phyloP scores from a whole-genome alignment of 2,888 invertebrate species.

The Monopis laevigella region DNA sequence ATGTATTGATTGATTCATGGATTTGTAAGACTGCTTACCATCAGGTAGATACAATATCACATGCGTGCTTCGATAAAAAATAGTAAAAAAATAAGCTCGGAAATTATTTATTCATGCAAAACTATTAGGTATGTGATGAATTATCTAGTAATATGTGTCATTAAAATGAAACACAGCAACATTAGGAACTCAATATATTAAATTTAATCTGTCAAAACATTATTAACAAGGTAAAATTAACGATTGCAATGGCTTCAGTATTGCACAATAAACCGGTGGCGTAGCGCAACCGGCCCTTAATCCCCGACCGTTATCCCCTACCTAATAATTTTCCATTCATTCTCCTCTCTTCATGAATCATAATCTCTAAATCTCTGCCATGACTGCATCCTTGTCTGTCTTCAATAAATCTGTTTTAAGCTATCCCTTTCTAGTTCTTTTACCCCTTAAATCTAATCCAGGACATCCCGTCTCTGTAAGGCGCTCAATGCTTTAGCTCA shows the following conservation, averaged over 20 bases:
- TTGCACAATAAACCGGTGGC: slow-evolving; percentile 8
- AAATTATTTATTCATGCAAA: too few species aligned
- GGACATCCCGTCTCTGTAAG: slow-evolving; percentile 53
- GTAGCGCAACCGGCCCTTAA: slow-evolving; percentile 29
- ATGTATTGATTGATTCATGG: too few species aligned
- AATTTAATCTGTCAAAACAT: not conserved
- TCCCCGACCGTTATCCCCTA: slow-evolving; percentile 45
- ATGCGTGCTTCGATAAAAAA: too few species aligned
- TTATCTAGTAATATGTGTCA: too few species aligned
- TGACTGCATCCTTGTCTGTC: slow-evolving; percentile 39
- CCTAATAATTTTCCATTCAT: slow-evolving; percentile 64
- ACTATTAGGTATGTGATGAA: too few species aligned
- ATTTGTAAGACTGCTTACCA: too few species aligned
- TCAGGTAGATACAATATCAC: too few species aligned
- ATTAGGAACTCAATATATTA: too few species aligned
- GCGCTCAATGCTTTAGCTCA: slow-evolving; percentile 34
- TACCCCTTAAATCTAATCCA: slow-evolving; percentile 67
- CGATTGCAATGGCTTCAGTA: slow-evolving; percentile 4
- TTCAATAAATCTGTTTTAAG: slow-evolving; percentile 25
- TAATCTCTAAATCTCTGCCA: slow-evolving; percentile 61
- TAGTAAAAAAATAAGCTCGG: too few species aligned
- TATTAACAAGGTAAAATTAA: slow-evolving; percentile 7
- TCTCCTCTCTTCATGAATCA: slow-evolving; percentile 63
- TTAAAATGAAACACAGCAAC: too few species aligned
- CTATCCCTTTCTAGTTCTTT: slow-evolving; percentile 51